Conservation (phyloP, 2,797 vertebrate genomes). For the Megalops cyprinoides region DNA sequence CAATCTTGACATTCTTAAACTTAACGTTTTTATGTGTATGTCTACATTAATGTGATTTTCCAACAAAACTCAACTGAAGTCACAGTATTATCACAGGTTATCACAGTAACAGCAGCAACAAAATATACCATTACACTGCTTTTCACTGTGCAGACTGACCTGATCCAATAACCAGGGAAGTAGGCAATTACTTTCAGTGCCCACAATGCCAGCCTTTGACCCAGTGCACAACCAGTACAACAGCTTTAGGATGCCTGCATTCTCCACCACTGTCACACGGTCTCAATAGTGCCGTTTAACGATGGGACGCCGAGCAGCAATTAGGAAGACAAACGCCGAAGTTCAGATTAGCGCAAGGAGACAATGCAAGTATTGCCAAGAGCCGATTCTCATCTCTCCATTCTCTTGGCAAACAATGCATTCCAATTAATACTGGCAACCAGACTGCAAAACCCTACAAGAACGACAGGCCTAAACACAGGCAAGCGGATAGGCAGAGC, state of each 20-base stretch:
- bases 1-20: neutral
- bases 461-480: neutral
- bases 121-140: neutral
- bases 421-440: conserved; percentile 1
- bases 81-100: too few species aligned
- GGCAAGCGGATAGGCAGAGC: neutral
- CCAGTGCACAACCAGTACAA: neutral
- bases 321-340: neutral
- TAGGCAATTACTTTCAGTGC: too few species aligned
- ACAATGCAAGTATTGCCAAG: neutral
- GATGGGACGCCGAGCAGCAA: neutral
- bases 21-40: neutral
- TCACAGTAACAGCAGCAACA: neutral
- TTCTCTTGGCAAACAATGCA: conserved; percentile 9
- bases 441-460: neutral
- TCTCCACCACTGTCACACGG: neutral
- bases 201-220: neutral
- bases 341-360: neutral
- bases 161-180: too few species aligned
- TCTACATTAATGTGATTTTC: neutral
- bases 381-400: neutral
- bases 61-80: neutral
- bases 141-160: neutral
- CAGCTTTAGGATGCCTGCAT: neutral
- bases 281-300: neutral